Evolutionary conservation across 2,113 vertebrate genomes (phyloP), one percentile per base, ranked within the genome.

Genomic region (Emydocephalus ijimae): DNA sequence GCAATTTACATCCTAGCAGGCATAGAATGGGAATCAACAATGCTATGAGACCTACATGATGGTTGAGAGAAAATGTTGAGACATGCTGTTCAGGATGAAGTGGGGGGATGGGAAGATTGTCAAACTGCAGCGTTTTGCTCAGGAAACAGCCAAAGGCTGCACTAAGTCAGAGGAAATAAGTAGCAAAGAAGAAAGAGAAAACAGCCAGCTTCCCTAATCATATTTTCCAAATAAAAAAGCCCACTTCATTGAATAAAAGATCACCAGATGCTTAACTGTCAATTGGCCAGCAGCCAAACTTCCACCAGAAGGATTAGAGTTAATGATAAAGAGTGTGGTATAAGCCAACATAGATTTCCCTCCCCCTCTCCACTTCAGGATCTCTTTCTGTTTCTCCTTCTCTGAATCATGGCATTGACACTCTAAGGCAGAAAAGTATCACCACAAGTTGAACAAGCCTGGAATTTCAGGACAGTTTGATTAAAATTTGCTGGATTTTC

Each of bases 1-100:
- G 96, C 96, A 96, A 96, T 97, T 97, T 97, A 97, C 96, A 96
- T 97, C 96, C 95, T 95, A 96, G 97, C 94, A 96, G 95, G 96
- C 92, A 90, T 95, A 95, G 96, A 97, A 95, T 96, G 95, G 95
- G 94, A 96, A 96, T 96, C 96, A 97, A 97, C 96, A 97, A 97
- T 96, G 96, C 95, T 96, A 94, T 90, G 59, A 97, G 96, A 97
- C 96, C 96, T 97, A 96, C 96, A 96, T 12, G 96, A 96, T 95
- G 96, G 96, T 74, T 96, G 96, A 96, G 96, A 96, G 95, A 95
- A 97, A 97, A 96, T 87, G 96, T 96, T 97, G 96, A 97, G 96
- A 96, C 96, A 96, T 93, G 97, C 94, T 94, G 95, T 94, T 96
- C 95, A 95, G 93, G 92, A 87, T 92, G 85, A 34, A n/a, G 39